Conservation (phyloP, 2,888 invertebrate genomes). For the Thymelicus acteon region DNA sequence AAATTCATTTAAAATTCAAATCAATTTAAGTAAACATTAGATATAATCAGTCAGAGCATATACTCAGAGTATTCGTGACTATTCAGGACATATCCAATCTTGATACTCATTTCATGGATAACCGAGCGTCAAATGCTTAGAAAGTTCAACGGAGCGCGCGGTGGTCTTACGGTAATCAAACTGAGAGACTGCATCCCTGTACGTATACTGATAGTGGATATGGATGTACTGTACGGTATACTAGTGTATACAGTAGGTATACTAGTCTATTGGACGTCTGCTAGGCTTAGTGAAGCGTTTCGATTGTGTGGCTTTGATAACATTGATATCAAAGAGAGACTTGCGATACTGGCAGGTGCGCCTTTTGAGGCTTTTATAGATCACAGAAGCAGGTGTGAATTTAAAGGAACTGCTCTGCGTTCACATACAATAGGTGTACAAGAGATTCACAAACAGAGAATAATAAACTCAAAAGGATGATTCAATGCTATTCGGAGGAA, state of each 20-base stretch:
- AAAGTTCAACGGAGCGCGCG: constrained; percentile 63
- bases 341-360: constrained; percentile 9
- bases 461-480: no score
- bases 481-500: no score
- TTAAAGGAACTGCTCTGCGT: no score
- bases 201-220: constrained; percentile 20
- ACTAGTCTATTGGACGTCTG: constrained; percentile 6
- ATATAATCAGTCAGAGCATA: no score
- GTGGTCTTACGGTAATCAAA: constrained; percentile 72
- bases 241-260: neutral
- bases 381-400: neutral
- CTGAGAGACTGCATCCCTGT: constrained; percentile 53
- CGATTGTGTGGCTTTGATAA: constrained; percentile 38
- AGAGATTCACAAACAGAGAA: no score
- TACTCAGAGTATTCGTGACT: no score
- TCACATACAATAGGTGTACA: no score
- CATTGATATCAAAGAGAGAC: constrained; percentile 37
- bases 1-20: no score
- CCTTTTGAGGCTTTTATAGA: constrained; percentile 27
- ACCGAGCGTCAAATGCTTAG: constrained; percentile 60
- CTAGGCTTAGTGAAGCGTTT: constrained; percentile 22
- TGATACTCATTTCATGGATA: constrained; percentile 47
- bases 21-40: no score
- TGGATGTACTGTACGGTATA: constrained; percentile 4
- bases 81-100: constrained; percentile 15